phyloP scores from a whole-genome alignment of 2,888 invertebrate species.

The Cyrtodaria siliqua region DNA sequence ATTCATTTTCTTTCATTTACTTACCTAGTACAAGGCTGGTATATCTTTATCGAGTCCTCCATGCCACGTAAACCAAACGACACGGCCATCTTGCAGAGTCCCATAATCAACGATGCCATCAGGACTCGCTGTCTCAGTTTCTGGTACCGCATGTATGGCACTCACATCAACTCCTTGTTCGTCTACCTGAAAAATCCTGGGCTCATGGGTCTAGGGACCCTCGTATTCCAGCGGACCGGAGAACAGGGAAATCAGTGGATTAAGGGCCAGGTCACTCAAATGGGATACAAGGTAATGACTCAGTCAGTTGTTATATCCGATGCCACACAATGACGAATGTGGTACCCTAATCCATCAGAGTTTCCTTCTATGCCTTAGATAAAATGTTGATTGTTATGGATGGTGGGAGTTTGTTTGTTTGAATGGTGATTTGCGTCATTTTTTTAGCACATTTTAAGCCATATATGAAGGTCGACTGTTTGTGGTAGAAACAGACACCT shows the following conservation, averaged over 20 bases:
- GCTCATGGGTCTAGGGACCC: constrained; percentile 52
- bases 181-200: constrained; percentile 69
- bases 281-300: constrained; percentile 64
- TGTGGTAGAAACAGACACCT: too few relatives aligned
- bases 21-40: constrained; percentile 71
- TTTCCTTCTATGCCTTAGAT: too few relatives aligned
- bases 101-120: constrained; percentile 66
- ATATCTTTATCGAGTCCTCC: constrained; percentile 82
- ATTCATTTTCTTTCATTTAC: too few relatives aligned
- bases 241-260: constrained; percentile 80
- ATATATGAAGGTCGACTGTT: too few relatives aligned
- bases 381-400: too few relatives aligned
- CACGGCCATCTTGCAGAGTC: constrained; percentile 86
- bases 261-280: constrained; percentile 53
- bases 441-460: too few relatives aligned
- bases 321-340: too few relatives aligned
- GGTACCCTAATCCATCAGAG: too few relatives aligned
- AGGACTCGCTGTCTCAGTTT: constrained; percentile 77
- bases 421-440: too few relatives aligned
- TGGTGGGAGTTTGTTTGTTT: too few relatives aligned
- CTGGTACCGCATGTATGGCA: constrained; percentile 84
- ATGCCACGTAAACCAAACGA: constrained; percentile 87
- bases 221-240: constrained; percentile 75
- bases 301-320: too few relatives aligned
- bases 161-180: constrained; percentile 77